Evolutionary conservation across 2,113 vertebrate species (phyloP).

Genomic region (Heterotis niloticus): DNA sequence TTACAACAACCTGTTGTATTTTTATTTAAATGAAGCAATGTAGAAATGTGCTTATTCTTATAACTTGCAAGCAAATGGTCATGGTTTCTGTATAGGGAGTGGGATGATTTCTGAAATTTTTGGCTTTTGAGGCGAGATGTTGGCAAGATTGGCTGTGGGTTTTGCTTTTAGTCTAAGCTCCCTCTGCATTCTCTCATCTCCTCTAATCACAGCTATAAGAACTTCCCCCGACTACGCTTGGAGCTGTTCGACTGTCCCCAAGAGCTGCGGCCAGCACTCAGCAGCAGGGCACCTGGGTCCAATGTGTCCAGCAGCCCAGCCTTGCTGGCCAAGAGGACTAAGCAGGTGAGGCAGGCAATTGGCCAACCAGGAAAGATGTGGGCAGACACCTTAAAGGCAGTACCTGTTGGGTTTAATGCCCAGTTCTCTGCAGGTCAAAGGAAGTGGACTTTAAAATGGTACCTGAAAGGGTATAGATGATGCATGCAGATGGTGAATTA

Average conservation of each 20-base stretch:
- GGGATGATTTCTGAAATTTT: no score
- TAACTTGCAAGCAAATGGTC: no score
- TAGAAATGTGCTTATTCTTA: no score
- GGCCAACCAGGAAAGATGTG: not conserved
- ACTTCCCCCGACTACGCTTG: slow-evolving; percentile 78
- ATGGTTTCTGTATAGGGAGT: no score
- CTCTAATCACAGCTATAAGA: slow-evolving; percentile 73
- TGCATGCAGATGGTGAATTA: not conserved
- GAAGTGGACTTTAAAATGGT: not conserved
- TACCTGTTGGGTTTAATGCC: not conserved
- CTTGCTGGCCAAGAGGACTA: slow-evolving; percentile 91
- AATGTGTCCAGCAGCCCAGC: slow-evolving; percentile 85
- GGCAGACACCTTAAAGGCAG: not conserved
- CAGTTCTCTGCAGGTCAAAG: not conserved
- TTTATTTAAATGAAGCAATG: no score
- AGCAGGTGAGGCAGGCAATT: slow-evolving; percentile 71
- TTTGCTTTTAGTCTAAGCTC: no score
- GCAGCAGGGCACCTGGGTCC: slow-evolving; percentile 68
- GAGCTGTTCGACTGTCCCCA: slow-evolving; percentile 85
- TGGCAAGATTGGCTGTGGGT: no score
- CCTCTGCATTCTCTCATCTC: not conserved
- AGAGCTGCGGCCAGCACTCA: slow-evolving; percentile 74
- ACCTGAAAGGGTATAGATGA: not conserved
- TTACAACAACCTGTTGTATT: no score
- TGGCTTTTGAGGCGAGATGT: no score